Conservation (phyloP, 2,888 invertebrate genomes). For the Falcaria lacertinaria region DNA sequence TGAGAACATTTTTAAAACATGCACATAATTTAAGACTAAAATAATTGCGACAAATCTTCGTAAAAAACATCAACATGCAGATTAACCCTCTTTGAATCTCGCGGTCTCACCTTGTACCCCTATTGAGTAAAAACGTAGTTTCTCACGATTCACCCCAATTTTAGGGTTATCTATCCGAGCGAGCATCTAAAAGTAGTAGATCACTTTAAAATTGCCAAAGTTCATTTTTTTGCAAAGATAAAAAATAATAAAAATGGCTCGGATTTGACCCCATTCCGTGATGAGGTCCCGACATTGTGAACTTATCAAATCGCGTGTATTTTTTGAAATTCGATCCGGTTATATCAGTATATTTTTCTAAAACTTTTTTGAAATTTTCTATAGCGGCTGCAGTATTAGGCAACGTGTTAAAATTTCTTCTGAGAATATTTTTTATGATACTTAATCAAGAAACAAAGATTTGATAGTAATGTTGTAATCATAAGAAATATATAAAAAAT, state of each 20-base stretch:
- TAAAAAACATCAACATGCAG: slow-evolving; percentile 43
- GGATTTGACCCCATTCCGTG: slow-evolving; percentile 62
- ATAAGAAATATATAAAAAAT: too few species aligned
- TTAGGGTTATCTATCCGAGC: slow-evolving; percentile 64
- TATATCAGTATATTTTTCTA: slow-evolving; percentile 21
- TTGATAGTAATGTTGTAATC: too few species aligned
- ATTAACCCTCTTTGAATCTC: slow-evolving; percentile 54
- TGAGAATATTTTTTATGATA: slow-evolving; percentile 33
- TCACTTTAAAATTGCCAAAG: slow-evolving; percentile 60
- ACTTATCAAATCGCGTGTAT: slow-evolving; percentile 61
- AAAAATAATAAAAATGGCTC: slow-evolving; percentile 41
- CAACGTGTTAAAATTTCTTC: slow-evolving; percentile 38
- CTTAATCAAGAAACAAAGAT: too few species aligned
- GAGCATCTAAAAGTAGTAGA: slow-evolving; percentile 56
- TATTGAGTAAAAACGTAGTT: slow-evolving; percentile 29
- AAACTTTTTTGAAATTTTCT: slow-evolving; percentile 23
- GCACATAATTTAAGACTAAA: slow-evolving; percentile 5
- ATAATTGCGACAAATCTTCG: slow-evolving; percentile 18
- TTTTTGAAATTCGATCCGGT: slow-evolving; percentile 72
- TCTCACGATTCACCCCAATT: slow-evolving; percentile 73
- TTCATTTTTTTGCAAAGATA: slow-evolving; percentile 13
- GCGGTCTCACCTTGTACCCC: slow-evolving; percentile 49
- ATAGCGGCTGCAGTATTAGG: slow-evolving; percentile 15
- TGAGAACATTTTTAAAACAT: not conserved
- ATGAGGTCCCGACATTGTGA: slow-evolving; percentile 74